phyloP scores from a whole-genome alignment of 2,888 invertebrate genomes.

The Noctua pronuba region DNA sequence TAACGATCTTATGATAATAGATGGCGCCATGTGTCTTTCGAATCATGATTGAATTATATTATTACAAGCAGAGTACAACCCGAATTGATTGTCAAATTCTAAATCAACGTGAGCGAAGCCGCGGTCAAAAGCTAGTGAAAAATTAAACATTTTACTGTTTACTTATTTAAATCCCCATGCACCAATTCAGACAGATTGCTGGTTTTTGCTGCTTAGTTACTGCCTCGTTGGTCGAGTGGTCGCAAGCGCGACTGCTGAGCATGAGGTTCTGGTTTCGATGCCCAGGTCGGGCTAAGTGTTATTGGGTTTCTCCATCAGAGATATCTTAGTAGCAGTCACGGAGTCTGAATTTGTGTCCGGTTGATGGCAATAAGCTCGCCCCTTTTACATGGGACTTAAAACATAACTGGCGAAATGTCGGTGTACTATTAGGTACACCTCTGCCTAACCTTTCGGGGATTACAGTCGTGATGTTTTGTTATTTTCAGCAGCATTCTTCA shows the following conservation, averaged over 20 bases:
- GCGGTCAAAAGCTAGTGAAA: too few species aligned
- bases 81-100: too few species aligned
- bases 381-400: not conserved
- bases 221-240: not conserved
- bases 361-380: not conserved
- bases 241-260: not conserved
- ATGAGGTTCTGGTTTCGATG: not conserved
- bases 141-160: too few species aligned
- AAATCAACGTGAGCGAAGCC: too few species aligned
- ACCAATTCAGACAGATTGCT: not conserved
- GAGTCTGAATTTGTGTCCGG: not conserved
- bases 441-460: not conserved
- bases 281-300: too few species aligned
- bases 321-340: not conserved
- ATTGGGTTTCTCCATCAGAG: not conserved
- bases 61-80: too few species aligned
- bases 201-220: not conserved
- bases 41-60: too few species aligned
- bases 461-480: not conserved
- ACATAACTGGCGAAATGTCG: not conserved
- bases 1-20: too few species aligned
- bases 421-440: not conserved
- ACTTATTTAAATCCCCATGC: too few species aligned
- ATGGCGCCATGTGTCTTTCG: too few species aligned
- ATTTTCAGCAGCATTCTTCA: not conserved